Evolutionary conservation across 2,797 vertebrate species (phyloP).

Genomic region (Artibeus jamaicensis): DNA sequence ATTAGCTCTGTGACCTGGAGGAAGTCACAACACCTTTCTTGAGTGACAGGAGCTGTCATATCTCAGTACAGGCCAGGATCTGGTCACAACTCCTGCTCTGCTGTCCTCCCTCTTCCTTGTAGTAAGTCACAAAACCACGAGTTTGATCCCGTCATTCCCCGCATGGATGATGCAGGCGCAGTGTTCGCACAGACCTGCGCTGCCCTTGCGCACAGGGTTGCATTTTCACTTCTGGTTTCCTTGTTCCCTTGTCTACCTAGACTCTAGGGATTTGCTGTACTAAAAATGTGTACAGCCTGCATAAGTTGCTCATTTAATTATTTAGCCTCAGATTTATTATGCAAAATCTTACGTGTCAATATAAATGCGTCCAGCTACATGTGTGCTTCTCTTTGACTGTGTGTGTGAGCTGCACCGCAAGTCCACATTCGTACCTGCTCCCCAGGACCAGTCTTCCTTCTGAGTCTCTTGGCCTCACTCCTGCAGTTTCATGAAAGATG

Average conservation of each 20-base stretch:
- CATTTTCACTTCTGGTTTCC: not conserved
- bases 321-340: not conserved
- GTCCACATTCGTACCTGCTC: not conserved
- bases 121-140: not conserved
- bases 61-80: not conserved
- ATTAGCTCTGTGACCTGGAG: not conserved
- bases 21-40: not conserved
- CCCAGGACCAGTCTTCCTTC: not conserved
- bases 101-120: not conserved
- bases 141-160: not conserved
- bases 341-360: not conserved
- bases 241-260: not conserved
- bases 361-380: not conserved
- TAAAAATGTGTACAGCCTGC: not conserved
- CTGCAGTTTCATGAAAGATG: not conserved
- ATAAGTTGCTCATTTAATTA: not conserved
- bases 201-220: not conserved
- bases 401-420: not conserved
- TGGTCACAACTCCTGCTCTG: not conserved
- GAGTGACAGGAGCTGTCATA: not conserved
- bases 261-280: not conserved
- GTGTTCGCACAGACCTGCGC: not conserved
- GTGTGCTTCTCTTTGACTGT: not conserved
- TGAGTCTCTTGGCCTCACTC: not conserved
- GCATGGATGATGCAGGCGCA: not conserved